Evolutionary conservation across 1,140 invertebrate genomes (phyloP), one percentile per base, ranked within the genome.

Genomic region (Leptonema lineaticorne): DNA sequence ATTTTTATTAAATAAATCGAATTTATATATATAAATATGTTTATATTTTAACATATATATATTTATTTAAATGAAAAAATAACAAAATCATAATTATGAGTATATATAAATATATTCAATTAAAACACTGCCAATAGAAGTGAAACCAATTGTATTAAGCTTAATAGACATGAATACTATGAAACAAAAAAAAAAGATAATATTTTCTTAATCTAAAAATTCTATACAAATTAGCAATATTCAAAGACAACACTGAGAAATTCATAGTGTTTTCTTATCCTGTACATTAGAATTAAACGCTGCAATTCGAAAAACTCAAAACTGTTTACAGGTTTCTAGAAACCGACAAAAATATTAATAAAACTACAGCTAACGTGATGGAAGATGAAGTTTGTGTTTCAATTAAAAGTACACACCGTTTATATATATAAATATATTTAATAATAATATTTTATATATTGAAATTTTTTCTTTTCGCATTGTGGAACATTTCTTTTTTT

Each of bases 201-300:
- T 48, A 59, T 57, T 41, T 58, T 24, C n/a, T 53, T 28, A n/a
- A 48, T 45, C 28, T 45, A 67, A 67, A 62, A 53, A 33, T 64
- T 45, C 60, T 71, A 71, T 69, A 72, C 63, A 67, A 56, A 67
- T 69, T 72, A 69, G 67, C 63, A 66, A 72, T 71, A 71, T 65
- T 63, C n/a, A 69, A 72, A 67, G 63, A 48, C 67, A 63, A 71
- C 67, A 72, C 67, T 46, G 50, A 69, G 48, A 72, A 69, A 66
- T 56, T 60, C 62, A 53, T 58, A 68, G 71, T 72, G 71, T 69
- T 60, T 62, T 64, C 71, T 72, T 72, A 72, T 63, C 64, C 67
- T 69, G 71, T 72, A 72, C 71, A 72, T 72, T 72, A 72, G 71
- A 72, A 72, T 72, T 68, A 72, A 72, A 72, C 71, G 71, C 71